Percentiles rank a stretch among this genome's conserved stretches.
Evolutionary conservation across 1,140 invertebrate genomes (phyloP).

Genomic region (Nomia melanderi): DNA sequence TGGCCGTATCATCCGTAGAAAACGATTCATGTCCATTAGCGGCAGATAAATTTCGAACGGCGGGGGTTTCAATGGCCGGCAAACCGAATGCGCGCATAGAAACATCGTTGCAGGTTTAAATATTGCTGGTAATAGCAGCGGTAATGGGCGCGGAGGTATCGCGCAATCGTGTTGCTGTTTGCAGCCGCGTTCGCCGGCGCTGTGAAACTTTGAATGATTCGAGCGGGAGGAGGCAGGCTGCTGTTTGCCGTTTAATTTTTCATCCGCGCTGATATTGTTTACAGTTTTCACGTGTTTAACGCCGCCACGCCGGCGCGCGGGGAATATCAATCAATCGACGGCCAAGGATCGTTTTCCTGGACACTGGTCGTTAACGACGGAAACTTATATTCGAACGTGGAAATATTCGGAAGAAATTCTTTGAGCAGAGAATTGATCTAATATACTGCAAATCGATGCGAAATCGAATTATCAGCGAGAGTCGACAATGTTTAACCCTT

Average conservation of each 20-base stretch:
- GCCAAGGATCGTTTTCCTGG: not conserved
- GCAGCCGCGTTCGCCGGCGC: not conserved
- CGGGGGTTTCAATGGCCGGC: not conserved
- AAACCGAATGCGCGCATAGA: not conserved
- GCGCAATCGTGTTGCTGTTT: not conserved
- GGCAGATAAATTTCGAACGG: not conserved
- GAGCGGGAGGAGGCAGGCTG: not conserved
- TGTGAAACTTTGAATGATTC: not conserved
- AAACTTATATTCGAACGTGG: too few relatives aligned
- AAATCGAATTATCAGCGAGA: too few relatives aligned
- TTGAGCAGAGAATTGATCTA: too few relatives aligned
- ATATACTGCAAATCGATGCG: too few relatives aligned
- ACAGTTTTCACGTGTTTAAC: not conserved
- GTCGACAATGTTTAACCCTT: too few relatives aligned
- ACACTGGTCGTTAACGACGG: too few relatives aligned
- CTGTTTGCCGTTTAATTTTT: not conserved
- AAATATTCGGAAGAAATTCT: too few relatives aligned
- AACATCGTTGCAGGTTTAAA: not conserved
- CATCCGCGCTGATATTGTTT: not conserved
- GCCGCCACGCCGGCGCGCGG: not conserved
- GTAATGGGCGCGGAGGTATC: conserved; percentile 11
- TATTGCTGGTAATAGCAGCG: not conserved
- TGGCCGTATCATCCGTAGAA: too few relatives aligned
- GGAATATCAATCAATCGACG: conserved; percentile 1
- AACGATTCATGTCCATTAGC: not conserved